Conservation (phyloP, 2,797 vertebrate species). For the Anguilla anguilla region DNA sequence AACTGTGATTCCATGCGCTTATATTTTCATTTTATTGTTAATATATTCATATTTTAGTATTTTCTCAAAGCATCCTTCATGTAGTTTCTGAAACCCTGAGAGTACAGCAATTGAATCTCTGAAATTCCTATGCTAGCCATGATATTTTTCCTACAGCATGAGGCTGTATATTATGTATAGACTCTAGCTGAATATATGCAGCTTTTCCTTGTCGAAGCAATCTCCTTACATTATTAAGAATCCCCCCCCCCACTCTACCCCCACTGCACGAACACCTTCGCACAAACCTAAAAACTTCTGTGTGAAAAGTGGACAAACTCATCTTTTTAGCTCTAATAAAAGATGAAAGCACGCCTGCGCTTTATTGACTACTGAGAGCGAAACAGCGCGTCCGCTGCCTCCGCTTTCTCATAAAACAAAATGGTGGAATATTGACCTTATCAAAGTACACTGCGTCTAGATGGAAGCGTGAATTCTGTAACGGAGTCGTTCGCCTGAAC, state of each 20-base stretch:
- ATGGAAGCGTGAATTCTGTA: background rate
- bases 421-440: conserved; percentile 18
- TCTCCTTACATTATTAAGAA: background rate
- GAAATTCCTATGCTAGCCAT: too few species aligned
- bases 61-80: too few species aligned
- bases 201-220: background rate
- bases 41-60: too few species aligned
- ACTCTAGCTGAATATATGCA: background rate
- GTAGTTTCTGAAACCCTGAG: too few species aligned
- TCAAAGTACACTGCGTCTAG: background rate
- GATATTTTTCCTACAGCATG: too few species aligned
- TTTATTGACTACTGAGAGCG: conserved; percentile 56
- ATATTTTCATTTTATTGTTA: too few species aligned
- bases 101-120: too few species aligned
- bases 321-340: conserved; percentile 68
- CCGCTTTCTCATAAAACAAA: background rate
- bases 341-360: conserved; percentile 53
- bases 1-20: too few species aligned
- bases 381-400: background rate
- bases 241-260: too few species aligned
- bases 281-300: background rate
- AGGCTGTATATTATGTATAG: background rate
- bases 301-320: background rate
- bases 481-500: conserved; percentile 14
- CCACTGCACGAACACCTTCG: background rate